These are phyloP conservation scores for Tortricodes alternella DNA, from an alignment of 2,888 invertebrate species.

Conservation along the genomic window DNA sequence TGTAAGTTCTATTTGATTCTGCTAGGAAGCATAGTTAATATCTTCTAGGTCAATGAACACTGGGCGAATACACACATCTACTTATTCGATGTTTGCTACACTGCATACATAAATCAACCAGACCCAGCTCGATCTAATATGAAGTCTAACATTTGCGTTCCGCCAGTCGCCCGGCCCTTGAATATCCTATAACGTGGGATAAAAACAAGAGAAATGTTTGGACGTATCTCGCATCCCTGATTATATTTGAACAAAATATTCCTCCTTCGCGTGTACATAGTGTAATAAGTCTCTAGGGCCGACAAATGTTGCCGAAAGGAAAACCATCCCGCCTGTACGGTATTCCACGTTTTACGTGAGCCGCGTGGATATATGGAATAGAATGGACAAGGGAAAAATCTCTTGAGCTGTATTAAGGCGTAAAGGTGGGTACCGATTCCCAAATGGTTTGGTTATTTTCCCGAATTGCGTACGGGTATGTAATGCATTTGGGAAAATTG, in stretches of 20 bases:
- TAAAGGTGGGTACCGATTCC: conserved; percentile 64
- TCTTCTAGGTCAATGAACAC: background rate
- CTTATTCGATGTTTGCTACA: conserved; percentile 21
- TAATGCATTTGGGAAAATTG: conserved; percentile 61
- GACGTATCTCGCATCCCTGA: conserved; percentile 69
- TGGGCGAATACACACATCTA: background rate
- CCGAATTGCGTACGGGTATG: conserved; percentile 59
- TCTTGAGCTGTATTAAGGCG: conserved; percentile 75
- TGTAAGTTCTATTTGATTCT: background rate
- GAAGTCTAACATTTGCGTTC: conserved; percentile 73
- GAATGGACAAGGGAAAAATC: conserved; percentile 74
- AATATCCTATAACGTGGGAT: conserved; percentile 65
- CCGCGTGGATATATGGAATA: conserved; percentile 60
- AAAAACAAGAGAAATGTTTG: conserved; percentile 76
- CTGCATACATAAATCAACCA: conserved; percentile 38
- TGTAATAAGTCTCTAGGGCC: conserved; percentile 79
- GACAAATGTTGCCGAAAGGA: conserved; percentile 75
- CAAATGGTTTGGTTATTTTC: conserved; percentile 70
- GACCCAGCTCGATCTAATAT: conserved; percentile 63
- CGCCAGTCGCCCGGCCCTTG: conserved; percentile 48
- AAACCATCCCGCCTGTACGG: conserved; percentile 66
- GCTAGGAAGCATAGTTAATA: conserved; percentile 17
- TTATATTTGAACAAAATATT: conserved; percentile 81
- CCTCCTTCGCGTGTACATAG: conserved; percentile 73
- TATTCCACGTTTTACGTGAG: conserved; percentile 71